Conservation (phyloP, 2,113 vertebrate genomes). For the Zootoca vivipara region DNA sequence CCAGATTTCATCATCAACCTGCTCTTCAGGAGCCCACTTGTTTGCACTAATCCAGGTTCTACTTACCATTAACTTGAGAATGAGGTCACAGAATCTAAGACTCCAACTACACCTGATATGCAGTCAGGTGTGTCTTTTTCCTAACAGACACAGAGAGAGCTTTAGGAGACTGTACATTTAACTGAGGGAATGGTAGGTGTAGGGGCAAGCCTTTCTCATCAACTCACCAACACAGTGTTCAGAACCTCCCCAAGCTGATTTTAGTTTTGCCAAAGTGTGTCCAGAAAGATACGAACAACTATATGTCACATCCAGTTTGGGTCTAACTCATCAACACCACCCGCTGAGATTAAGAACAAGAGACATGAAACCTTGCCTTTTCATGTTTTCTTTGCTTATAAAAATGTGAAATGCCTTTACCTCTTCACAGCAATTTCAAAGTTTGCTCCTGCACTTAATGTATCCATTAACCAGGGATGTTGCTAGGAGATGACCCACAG, state of each 20-base stretch:
- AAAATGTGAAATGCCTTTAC: background rate
- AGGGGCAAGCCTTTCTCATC: background rate
- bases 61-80: too few relatives aligned
- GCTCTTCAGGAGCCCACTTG: too few relatives aligned
- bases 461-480: background rate
- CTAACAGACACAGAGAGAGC: background rate
- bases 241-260: background rate
- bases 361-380: background rate
- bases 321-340: background rate
- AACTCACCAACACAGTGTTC: background rate
- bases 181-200: background rate
- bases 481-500: too few relatives aligned
- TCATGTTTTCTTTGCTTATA: slow-evolving; percentile 27
- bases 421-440: background rate
- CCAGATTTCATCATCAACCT: too few relatives aligned
- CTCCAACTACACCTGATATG: background rate
- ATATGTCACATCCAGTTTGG: background rate
- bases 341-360: slow-evolving; percentile 18
- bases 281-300: background rate
- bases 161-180: background rate
- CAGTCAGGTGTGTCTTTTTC: background rate
- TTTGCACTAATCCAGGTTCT: too few relatives aligned
- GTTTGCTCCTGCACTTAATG: background rate
- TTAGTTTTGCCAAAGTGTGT: background rate
- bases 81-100: too few relatives aligned